These are phyloP conservation scores for Pelecanus crispus DNA, from an alignment of 2,113 vertebrate species.

Conservation along the genomic window DNA sequence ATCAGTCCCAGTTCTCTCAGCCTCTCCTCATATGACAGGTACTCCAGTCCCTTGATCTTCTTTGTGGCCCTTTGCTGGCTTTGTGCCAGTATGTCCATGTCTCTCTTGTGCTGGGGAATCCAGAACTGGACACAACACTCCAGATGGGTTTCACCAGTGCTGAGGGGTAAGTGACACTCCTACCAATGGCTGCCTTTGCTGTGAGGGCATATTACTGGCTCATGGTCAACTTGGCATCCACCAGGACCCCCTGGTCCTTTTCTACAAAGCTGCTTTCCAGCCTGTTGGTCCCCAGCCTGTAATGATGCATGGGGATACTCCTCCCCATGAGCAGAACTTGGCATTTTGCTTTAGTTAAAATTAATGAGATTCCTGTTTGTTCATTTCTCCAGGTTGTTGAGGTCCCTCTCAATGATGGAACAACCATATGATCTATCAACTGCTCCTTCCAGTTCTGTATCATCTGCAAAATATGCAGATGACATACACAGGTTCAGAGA, in stretches of 20 bases:
- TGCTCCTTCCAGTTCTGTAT: neutral
- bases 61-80: neutral
- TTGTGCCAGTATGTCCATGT: accelerated
- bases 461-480: neutral
- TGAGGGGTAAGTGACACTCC: neutral
- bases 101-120: neutral
- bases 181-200: neutral
- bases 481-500: neutral
- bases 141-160: neutral
- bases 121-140: neutral
- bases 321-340: neutral
- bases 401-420: neutral
- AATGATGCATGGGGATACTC: neutral
- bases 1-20: neutral
- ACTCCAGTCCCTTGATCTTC: neutral
- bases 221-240: neutral
- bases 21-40: neutral
- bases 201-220: neutral
- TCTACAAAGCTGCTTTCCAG: neutral
- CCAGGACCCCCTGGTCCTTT: neutral
- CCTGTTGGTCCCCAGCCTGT: neutral
- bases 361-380: neutral
- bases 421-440: neutral
- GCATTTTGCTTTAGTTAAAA: neutral
- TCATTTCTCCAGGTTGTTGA: neutral